Conservation (phyloP, 2,113 vertebrate genomes). For the Halcyon malimbica region DNA sequence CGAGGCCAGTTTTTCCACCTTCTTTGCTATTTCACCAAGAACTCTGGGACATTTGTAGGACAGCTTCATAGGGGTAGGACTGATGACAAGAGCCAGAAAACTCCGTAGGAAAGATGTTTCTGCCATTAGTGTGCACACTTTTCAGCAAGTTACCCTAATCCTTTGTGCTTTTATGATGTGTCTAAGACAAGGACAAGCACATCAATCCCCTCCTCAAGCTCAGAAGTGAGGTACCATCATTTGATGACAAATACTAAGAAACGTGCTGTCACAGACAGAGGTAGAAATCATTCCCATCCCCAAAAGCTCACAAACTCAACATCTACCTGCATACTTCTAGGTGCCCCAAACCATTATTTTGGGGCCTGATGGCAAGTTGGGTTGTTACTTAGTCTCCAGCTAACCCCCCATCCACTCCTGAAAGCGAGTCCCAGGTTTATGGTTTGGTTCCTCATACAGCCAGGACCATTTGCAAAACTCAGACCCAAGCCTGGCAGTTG, state of each 20-base stretch:
- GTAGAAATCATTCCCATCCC: neutral
- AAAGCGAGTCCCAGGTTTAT: neutral
- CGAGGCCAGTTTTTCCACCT: neutral
- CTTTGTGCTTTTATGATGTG: neutral
- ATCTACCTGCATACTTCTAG: rapidly evolving
- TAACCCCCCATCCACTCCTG: neutral
- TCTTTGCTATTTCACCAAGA: neutral
- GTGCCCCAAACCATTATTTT: neutral
- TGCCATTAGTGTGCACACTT: neutral
- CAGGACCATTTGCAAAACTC: neutral
- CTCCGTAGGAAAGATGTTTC: neutral
- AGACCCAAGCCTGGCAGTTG: neutral
- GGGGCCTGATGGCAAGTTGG: neutral
- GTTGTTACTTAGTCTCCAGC: neutral
- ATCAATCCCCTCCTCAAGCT: rapidly evolving
- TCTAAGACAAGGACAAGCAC: neutral
- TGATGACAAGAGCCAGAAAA: neutral
- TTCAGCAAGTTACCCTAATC: neutral
- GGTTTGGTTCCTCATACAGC: neutral
- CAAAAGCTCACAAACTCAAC: neutral
- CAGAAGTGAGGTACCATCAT: neutral
- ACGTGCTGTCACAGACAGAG: neutral
- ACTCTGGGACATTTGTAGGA: neutral
- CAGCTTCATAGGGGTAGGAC: neutral
- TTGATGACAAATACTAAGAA: neutral